Percentiles rank a stretch among this genome's conserved stretches.
These are phyloP conservation scores for Meriones psammophilus DNA, from an alignment of 2,797 vertebrate genomes.

Conservation along the genomic window DNA sequence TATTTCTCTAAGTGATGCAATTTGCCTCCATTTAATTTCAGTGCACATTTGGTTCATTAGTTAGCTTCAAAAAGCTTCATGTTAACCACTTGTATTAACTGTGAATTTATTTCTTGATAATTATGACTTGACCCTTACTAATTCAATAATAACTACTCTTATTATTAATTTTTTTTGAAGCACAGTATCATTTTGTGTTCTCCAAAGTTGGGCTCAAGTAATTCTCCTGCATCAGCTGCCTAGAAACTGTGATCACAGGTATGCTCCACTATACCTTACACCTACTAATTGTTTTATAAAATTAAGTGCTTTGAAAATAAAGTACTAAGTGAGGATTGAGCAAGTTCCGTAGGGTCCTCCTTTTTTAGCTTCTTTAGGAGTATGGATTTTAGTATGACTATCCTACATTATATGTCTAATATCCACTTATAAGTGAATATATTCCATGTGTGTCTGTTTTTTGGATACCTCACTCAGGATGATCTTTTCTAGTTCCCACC, in stretches of 20 bases:
- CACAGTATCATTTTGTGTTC: not conserved
- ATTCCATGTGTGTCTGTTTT: too few species aligned
- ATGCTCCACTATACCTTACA: not conserved
- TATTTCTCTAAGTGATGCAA: not conserved
- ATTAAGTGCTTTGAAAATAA: too few species aligned
- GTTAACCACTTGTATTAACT: not conserved
- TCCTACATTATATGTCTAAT: too few species aligned
- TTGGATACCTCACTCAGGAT: too few species aligned
- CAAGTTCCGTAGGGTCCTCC: too few species aligned
- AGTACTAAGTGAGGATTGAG: too few species aligned
- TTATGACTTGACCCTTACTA: not conserved
- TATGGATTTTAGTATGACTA: too few species aligned
- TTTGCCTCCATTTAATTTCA: not conserved
- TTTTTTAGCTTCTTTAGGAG: too few species aligned
- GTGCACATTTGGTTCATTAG: not conserved
- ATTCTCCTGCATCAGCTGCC: not conserved
- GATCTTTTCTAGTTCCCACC: too few species aligned
- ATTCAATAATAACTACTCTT: not conserved
- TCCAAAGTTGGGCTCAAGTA: not conserved
- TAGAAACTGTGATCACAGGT: not conserved
- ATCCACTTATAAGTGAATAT: too few species aligned
- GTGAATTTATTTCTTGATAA: constrained; percentile 1
- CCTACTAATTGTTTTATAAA: too few species aligned
- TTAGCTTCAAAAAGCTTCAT: constrained; percentile 18
- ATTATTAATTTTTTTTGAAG: not conserved